Evolutionary conservation across 2,888 invertebrate species (phyloP), one percentile per base, ranked within the genome.

Genomic region (Lydus trimaculatus): DNA sequence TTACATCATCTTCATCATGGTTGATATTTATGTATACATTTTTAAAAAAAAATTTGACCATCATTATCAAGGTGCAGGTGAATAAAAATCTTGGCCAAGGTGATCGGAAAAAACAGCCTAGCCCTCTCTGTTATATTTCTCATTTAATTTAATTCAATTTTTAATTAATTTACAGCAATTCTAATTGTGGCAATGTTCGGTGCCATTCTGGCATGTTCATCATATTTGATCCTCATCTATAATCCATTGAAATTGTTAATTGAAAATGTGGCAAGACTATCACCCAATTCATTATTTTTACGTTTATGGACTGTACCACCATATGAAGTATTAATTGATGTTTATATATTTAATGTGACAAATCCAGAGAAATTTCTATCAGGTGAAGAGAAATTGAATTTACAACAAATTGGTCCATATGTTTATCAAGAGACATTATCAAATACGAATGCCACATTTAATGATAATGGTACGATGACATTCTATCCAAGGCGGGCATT

Each of bases 291-390:
- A 0, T 77, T 88, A n/a, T 80, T 91, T 0, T 90, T 88, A 76
- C 82, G 87, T 3, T 76, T 92, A n/a, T 91, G 94, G 88, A 82
- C 85, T 64, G 85, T 87, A 2, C 93, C 94, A 17, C 90, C 92
- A 0, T 86, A 91, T 33, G 89, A 90, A 0, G 87, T 94, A 0
- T 89, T 88, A 71, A 81, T 94, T 6, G 89, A 89, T 39, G 87
- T 91, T 0, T 94, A 90, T 80, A 85, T 94, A 67, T 95, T 94
- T 83, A 95, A 95, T 80, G 88, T 95, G 63, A 94, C 94, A n/a
- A 95, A 95, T 81, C 84, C 88, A 1, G 89, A 90, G 11, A 88
- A 87, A 59, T 95, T 94, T 84, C 81, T 91, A 36, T 84, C 85
- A 0, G 92, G 93, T 0, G 83, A 86, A 62, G 91, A 86, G 64